Evolutionary conservation across 2,888 invertebrate genomes (phyloP), one percentile per base, ranked within the genome.

Genomic region (Tanytarsus gracilentus): DNA sequence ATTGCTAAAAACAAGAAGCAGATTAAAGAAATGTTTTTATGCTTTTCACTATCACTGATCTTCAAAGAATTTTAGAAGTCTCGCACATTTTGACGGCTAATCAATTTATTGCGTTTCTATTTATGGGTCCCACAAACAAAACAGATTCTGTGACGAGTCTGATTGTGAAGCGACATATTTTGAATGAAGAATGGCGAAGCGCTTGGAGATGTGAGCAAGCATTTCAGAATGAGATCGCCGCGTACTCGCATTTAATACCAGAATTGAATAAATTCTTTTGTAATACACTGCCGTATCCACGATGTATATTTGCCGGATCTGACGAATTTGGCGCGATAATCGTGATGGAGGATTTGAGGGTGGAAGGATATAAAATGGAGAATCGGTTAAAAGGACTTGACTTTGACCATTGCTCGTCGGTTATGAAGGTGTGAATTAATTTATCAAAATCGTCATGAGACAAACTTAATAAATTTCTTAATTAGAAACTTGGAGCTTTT

Each of bases 151-250:
- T n/a, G n/a, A n/a, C n/a, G 7, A 64, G 70, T 2, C 63, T 72
- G n/a, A 72, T 73, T 33, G 65, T 73, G 11, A 73, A 73, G 62
- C 66, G 72, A 11, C 72, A 71, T 65, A 72, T 73, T 53, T 63
- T 69, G 14, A 71, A 69, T 59, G 65, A 65, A 53, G 69, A 70
- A 1, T 68, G 73, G 1, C 69, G 72, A 1, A 67, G 69, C 62
- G 66, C 72, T 0, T 73, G 69, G 61, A 69, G 72, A 11, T 73
- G 73, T 61, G 68, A 69, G 39, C 70, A 70, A 62, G 73, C 73
- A 1, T 73, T 72, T 58, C 62, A 53, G 26, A 73, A 73, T 64
- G 73, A 73, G 64, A 72, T 72, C 26, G 66, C 66, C 26, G 71
- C 70, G 3, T 73, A 73, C 61, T 68, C 65, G 11, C 63, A 69